Evolutionary conservation across 2,797 vertebrate species (phyloP), one percentile per base, ranked within the genome.

Genomic region (Fundulus diaphanus): DNA sequence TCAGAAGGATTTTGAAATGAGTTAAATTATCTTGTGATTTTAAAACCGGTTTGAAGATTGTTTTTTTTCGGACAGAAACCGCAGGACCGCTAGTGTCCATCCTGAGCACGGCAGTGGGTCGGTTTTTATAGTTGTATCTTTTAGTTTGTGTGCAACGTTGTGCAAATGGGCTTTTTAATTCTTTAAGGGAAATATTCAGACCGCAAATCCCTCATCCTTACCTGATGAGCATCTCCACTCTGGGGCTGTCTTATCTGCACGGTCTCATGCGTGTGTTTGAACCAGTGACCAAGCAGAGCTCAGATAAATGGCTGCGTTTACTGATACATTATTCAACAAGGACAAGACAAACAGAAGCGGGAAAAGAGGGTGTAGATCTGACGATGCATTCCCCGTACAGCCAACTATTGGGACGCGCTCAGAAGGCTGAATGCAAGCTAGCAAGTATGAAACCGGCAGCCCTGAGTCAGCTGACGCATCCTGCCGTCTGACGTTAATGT

Each of bases 271-370:
- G n/a, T 76, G 75, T 79, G 59, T 37, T 76, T 88, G 77, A 77
- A 82, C 49, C 72, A 81, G 84, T 74, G 83, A 85, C 85, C 3
- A 59, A 76, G 85, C 73, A 78, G 73, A 83, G 84, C 85, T 81
- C 71, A 70, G 80, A 91, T 90, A 88, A 84, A 88, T 81, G 51
- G 76, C 78, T 68, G 74, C 67, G 42, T 86, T 86, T 63, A 52
- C 84, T 86, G 76, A 86, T 93, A 77, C 91, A 94, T 92, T 86
- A 94, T 93, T 93, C 85, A 93, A 73, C 87, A 90, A 91, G 87
- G 89, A 89, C 88, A 82, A 89, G 87, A 81, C 82, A 76, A 89
- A 89, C 85, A 87, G 82, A 71, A 78, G 29, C 68, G 71, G 70
- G 72, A 56, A 67, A 79, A 69, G 74, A 79, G 70, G 54, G 44